Percentiles rank a stretch among this genome's conserved stretches.
phyloP scores from a whole-genome alignment of 2,113 vertebrate species.

The Hyaena hyaena region DNA sequence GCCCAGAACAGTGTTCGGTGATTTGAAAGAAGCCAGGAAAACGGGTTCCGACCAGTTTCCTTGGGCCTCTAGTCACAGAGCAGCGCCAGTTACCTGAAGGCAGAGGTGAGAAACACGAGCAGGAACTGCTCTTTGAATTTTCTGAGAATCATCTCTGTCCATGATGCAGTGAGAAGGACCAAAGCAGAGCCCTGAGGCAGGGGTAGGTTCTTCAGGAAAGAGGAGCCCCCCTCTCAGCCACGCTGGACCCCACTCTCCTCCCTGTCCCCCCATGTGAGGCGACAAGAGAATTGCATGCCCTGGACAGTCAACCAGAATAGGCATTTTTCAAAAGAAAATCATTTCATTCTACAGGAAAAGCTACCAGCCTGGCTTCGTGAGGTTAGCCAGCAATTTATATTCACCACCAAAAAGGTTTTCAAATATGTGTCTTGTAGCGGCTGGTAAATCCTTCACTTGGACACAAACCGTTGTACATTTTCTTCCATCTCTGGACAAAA shows the following conservation, averaged over 20 bases:
- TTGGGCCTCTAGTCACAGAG: background rate
- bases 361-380: no score
- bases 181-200: background rate
- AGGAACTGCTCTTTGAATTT: background rate
- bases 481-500: background rate
- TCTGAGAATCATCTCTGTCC: background rate
- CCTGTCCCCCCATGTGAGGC: fast-evolving
- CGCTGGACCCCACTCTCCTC: background rate
- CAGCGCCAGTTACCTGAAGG: no score
- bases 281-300: background rate
- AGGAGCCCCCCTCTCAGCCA: fast-evolving
- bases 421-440: fast-evolving
- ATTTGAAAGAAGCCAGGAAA: background rate
- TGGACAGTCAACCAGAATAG: no score
- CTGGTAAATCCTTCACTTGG: background rate
- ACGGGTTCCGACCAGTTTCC: fast-evolving
- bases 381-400: background rate
- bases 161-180: fast-evolving
- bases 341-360: background rate
- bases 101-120: background rate
- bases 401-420: background rate
- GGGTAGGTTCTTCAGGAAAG: background rate
- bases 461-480: fast-evolving
- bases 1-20: fast-evolving
- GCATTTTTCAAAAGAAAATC: background rate